These are phyloP conservation scores for Karalla daura DNA, from an alignment of 2,797 vertebrate species.

Conservation along the genomic window DNA sequence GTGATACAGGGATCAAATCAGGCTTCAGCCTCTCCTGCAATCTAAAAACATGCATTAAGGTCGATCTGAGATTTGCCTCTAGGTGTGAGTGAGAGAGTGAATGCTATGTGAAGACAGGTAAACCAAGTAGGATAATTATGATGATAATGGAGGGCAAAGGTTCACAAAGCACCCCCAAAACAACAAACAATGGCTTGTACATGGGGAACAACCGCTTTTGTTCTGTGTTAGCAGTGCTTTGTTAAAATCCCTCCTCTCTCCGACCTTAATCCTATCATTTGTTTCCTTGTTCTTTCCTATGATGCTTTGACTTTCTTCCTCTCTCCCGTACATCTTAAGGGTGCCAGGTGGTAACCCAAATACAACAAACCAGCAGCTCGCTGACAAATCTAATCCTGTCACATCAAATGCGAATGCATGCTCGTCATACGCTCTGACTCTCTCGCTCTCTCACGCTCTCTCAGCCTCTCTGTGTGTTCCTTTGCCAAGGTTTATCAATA, in stretches of 20 bases:
- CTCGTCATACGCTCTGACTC: constrained; percentile 22
- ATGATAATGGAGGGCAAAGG: too few relatives aligned
- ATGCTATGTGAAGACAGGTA: too few relatives aligned
- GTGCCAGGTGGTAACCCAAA: constrained; percentile 52
- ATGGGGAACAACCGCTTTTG: too few relatives aligned
- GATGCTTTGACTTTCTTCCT: constrained; percentile 8
- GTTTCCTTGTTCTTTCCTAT: background rate
- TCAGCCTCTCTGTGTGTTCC: constrained; percentile 21
- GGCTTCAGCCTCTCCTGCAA: too few relatives aligned
- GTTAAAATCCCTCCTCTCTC: constrained; percentile 1
- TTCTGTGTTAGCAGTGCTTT: background rate
- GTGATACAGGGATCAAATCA: too few relatives aligned
- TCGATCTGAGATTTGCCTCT: too few relatives aligned
- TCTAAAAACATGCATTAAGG: too few relatives aligned
- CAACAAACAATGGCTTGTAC: too few relatives aligned
- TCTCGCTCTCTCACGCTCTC: constrained; percentile 15
- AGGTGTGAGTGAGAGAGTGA: too few relatives aligned
- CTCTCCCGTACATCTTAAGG: constrained; percentile 27
- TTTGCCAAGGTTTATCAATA: constrained; percentile 72
- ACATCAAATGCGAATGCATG: constrained; percentile 44
- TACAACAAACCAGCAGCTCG: constrained; percentile 28
- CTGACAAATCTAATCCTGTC: constrained; percentile 49
- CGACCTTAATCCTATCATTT: background rate
- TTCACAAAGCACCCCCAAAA: too few relatives aligned
- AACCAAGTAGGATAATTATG: too few relatives aligned